Conservation (phyloP, 2,113 vertebrate species). For the Paracanthobrama guichenoti region DNA sequence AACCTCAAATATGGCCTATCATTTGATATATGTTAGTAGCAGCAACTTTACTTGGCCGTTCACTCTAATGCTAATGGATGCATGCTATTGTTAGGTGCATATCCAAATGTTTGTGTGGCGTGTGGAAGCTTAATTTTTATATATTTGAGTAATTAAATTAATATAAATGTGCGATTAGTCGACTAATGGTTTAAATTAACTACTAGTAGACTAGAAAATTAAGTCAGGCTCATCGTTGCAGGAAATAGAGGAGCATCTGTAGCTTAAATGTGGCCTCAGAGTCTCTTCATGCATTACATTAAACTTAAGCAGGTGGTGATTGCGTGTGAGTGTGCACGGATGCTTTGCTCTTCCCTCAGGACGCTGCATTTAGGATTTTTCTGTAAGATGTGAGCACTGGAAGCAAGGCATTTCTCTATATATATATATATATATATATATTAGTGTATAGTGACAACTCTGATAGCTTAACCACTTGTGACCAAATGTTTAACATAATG, state of each 20-base stretch:
- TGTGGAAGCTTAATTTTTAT: no score
- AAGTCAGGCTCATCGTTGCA: not conserved
- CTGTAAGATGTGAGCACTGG: not conserved
- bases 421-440: no score
- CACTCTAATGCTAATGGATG: no score
- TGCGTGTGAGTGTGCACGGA: not conserved
- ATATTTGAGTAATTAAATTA: no score
- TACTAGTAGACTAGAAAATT: no score
- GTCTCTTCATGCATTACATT: slow-evolving; percentile 7
- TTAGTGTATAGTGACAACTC: not conserved
- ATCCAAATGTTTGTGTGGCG: no score
- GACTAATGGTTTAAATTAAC: no score
- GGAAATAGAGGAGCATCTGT: slow-evolving; percentile 37
- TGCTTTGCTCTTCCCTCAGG: not conserved
- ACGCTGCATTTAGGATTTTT: not conserved
- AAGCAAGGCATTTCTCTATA: not conserved
- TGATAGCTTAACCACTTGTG: not conserved
- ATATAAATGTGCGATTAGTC: no score
- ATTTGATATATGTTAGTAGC: no score
- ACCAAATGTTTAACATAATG: not conserved
- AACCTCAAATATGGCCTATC: no score
- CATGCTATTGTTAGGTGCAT: no score
- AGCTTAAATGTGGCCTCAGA: slow-evolving; percentile 31
- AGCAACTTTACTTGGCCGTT: no score
- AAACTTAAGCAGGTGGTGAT: not conserved